Base-by-base conservation (phyloP, 2,888 invertebrate genomes). In the Drosophila meridionalis region DNA sequence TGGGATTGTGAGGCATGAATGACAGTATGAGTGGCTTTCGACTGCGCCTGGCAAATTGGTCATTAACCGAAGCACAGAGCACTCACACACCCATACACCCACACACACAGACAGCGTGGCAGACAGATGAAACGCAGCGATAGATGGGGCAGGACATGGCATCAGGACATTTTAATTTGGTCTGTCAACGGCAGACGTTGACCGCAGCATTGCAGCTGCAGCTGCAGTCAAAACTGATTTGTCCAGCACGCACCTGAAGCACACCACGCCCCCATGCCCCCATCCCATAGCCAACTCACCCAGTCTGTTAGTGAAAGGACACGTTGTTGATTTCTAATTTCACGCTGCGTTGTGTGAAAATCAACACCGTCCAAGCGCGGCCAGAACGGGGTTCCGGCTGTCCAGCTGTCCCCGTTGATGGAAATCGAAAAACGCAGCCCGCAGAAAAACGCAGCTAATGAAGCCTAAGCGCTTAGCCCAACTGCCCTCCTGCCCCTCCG, bases 341-440 rank as follows among this genome's bases (percentile, higher is more conserved):
- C 90, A 90, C 91, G 91, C 79, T 87, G 81, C 73, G 90, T 79
- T 85, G 90, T 89, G 89, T 85, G 91, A 90, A 91, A 91, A 81
- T 91, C 90, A 87, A 80, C 89, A 89, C 91, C 83, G 83, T 80
- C 72, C 82, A 59, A 47, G 12, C 45, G 47, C 28, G 28, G 12
- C 32, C 60, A 26, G 50, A 57, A 34, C 55, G 55, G 42, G n/a
- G 52, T 12, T 45, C 57, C 52, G 59, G 47, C 30, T 42, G 12
- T 11, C 14, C 40, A 7, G n/a, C 42, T 42, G 76, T 32, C 50
- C 32, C n/a, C 32, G 8, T 58, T 56, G 68, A 67, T 70, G 75
- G n/a, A 74, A 73, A 71, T 43, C 60, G 75, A 69, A 71, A 69
- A 72, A 62, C 56, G 60, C 64, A 53, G 86, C 86, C 90, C 84